phyloP scores from a whole-genome alignment of 2,888 invertebrate species.

The Hypomecis atomaria region DNA sequence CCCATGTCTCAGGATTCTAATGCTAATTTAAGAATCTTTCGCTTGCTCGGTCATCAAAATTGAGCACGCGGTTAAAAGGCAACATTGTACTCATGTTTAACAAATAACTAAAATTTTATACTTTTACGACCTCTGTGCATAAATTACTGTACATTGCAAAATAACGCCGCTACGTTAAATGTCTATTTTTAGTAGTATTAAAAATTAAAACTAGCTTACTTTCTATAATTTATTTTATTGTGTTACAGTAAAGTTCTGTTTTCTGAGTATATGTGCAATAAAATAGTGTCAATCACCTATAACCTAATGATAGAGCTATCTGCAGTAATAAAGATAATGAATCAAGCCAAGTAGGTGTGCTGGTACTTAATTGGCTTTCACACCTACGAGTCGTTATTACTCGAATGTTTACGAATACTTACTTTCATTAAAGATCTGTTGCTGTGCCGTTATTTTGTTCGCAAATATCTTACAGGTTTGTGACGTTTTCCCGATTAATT shows the following conservation, averaged over 20 bases:
- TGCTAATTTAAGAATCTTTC: too few relatives aligned
- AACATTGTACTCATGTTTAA: too few relatives aligned
- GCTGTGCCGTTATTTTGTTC: not conserved
- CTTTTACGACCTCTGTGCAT: too few relatives aligned
- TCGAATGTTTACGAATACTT: constrained; percentile 2
- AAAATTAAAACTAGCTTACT: not conserved
- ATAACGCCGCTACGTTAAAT: not conserved
- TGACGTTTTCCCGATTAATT: too few relatives aligned
- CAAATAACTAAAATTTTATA: too few relatives aligned
- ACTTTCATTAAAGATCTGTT: not conserved
- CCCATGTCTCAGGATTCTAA: too few relatives aligned
- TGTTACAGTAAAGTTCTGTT: not conserved
- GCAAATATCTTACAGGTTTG: too few relatives aligned
- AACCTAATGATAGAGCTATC: constrained; percentile 14
- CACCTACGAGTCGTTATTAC: constrained; percentile 3
- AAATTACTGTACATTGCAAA: too few relatives aligned
- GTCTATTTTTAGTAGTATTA: not conserved
- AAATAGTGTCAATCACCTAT: constrained; percentile 8
- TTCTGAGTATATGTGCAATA: constrained; percentile 1
- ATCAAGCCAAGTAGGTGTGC: constrained; percentile 2
- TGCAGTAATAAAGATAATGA: constrained; percentile 11
- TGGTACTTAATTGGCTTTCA: constrained; percentile 9
- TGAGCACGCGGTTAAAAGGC: too few relatives aligned
- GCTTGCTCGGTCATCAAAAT: too few relatives aligned
- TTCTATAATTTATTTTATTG: not conserved